Conservation (phyloP, 2,888 invertebrate species). For the Nemoura dubitans region DNA sequence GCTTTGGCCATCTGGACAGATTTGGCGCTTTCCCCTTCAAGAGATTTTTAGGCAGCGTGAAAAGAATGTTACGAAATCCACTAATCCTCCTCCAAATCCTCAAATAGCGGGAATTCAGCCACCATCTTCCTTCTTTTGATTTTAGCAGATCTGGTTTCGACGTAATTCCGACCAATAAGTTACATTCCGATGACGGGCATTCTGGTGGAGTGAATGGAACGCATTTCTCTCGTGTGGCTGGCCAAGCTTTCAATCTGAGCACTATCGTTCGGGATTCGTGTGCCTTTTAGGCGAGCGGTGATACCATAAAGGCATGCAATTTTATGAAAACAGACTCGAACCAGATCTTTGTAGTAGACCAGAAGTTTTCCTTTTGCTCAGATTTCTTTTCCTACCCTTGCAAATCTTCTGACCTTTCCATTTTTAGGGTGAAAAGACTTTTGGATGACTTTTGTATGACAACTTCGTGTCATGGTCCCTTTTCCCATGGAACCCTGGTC, state of each 20-base stretch:
- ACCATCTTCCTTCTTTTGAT: not conserved
- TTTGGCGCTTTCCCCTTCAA: constrained; percentile 53
- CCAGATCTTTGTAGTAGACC: not conserved
- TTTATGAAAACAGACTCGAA: not conserved
- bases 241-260: not conserved
- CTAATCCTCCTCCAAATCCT: constrained; percentile 46
- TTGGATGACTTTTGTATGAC: too few relatives aligned
- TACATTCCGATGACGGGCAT: not conserved
- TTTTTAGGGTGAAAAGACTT: too few relatives aligned
- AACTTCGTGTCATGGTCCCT: too few relatives aligned
- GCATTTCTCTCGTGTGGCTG: not conserved
- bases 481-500: too few relatives aligned
- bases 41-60: constrained; percentile 50
- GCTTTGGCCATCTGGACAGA: constrained; percentile 51
- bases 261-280: constrained; percentile 13
- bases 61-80: constrained; percentile 44
- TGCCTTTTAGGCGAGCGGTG: too few relatives aligned
- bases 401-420: too few relatives aligned
- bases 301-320: too few relatives aligned
- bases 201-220: constrained; percentile 13
- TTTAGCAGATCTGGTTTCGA: not conserved
- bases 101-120: not conserved
- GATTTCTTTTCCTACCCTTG: not conserved
- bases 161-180: not conserved
- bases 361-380: not conserved